These are phyloP conservation scores for Podarcis siculus DNA, from an alignment of 2,797 vertebrate genomes.

Conservation along the genomic window DNA sequence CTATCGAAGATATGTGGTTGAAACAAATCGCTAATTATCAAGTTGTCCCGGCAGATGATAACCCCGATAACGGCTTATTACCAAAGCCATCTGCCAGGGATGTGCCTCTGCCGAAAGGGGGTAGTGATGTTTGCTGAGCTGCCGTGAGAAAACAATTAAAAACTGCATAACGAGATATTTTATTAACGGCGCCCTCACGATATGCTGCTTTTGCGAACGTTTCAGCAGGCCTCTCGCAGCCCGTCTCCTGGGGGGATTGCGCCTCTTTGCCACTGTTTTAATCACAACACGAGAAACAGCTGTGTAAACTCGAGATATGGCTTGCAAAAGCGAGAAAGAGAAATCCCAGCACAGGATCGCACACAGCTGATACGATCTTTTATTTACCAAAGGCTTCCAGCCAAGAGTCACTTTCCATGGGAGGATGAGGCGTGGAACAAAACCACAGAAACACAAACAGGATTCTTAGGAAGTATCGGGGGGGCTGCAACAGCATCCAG, in stretches of 20 bases:
- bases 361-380: slow-evolving; percentile 7
- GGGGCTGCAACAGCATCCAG: neutral
- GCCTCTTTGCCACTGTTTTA: slow-evolving; percentile 31
- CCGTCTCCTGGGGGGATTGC: slow-evolving; percentile 27
- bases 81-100: slow-evolving; percentile 55
- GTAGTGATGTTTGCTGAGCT: slow-evolving; percentile 48
- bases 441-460: neutral
- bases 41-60: slow-evolving; percentile 57
- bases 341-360: slow-evolving; percentile 2
- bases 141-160: slow-evolving; percentile 70
- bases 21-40: slow-evolving; percentile 69
- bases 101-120: slow-evolving; percentile 48
- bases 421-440: neutral
- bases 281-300: slow-evolving; percentile 35
- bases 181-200: slow-evolving; percentile 18
- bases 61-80: slow-evolving; percentile 59
- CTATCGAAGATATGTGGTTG: slow-evolving; percentile 38
- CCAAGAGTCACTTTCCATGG: neutral
- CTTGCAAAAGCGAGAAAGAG: slow-evolving; percentile 12
- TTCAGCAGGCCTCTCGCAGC: slow-evolving; percentile 41
- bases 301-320: slow-evolving; percentile 1
- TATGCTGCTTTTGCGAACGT: slow-evolving; percentile 16
- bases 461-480: neutral
- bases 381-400: slow-evolving; percentile 29
- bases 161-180: slow-evolving; percentile 65